A percentile compares a stretch with the other conserved stretches of the same genome.
phyloP scores from a whole-genome alignment of 2,113 vertebrate species.

The Serilophus lunatus region DNA sequence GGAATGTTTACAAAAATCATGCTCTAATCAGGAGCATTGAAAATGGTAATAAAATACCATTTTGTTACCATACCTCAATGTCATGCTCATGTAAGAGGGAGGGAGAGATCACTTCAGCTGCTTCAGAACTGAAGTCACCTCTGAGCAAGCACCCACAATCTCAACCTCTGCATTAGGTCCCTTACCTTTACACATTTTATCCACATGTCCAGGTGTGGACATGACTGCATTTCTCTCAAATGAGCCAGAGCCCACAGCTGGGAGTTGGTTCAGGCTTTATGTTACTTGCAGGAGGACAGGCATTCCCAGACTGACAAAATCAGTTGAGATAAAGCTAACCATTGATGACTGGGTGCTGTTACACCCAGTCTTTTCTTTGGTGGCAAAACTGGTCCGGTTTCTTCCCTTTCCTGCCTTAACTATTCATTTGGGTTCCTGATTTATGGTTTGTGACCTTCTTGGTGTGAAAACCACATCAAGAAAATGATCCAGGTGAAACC shows the following conservation, averaged over 20 bases:
- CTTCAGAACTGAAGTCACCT: neutral
- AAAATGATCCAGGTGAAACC: neutral
- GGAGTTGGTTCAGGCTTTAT: neutral
- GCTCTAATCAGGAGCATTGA: neutral
- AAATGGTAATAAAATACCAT: neutral
- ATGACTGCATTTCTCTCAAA: neutral
- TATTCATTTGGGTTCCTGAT: neutral
- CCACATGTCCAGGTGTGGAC: neutral
- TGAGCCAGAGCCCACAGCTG: neutral
- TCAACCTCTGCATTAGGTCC: neutral
- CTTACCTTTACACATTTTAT: neutral
- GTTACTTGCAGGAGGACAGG: neutral
- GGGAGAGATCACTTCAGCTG: neutral
- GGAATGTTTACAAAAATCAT: constrained; percentile 11
- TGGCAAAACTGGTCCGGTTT: constrained; percentile 16
- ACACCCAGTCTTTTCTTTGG: neutral
- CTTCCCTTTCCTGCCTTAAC: neutral
- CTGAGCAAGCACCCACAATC: neutral
- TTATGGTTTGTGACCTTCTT: neutral
- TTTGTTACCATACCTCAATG: neutral
- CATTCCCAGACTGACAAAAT: neutral
- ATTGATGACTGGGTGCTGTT: neutral
- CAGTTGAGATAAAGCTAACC: neutral
- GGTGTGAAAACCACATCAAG: neutral
- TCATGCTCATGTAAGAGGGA: neutral